These are phyloP conservation scores for Callocephalon fimbriatum DNA, from an alignment of 2,113 vertebrate species.

Conservation along the genomic window DNA sequence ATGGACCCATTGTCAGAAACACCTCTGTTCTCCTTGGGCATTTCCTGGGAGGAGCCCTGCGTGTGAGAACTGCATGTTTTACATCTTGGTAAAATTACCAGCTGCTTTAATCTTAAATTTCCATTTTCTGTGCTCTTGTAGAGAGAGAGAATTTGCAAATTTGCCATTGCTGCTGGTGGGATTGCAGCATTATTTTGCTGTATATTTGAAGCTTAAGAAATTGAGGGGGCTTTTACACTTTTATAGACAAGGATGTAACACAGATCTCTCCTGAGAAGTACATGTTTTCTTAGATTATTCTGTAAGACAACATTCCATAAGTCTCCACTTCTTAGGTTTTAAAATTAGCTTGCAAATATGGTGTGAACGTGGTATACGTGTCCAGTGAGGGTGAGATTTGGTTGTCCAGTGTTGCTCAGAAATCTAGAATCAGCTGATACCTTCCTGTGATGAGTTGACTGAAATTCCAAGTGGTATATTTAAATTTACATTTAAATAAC, in stretches of 20 bases:
- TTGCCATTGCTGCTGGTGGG: background rate
- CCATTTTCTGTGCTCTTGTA: background rate
- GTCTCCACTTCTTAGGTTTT: background rate
- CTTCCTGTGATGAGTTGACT: background rate
- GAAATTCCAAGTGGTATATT: background rate
- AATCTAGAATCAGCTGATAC: background rate
- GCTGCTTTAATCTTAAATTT: background rate
- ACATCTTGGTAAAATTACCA: background rate
- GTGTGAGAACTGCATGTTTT: background rate
- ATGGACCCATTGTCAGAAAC: background rate
- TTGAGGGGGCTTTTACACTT: background rate
- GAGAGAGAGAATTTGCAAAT: background rate
- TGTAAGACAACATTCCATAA: background rate
- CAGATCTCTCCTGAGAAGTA: background rate
- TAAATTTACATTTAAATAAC: background rate
- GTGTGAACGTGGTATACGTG: accelerated
- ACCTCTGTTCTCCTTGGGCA: background rate
- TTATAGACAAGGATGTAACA: background rate
- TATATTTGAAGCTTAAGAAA: background rate
- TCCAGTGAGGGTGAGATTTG: background rate
- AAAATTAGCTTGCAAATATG: background rate
- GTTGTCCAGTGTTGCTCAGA: background rate
- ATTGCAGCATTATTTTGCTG: background rate
- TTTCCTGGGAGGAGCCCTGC: accelerated
- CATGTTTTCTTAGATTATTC: background rate